These are phyloP conservation scores for Macaca mulatta DNA, from an alignment of 2,113 vertebrate species.

Conservation along the genomic window DNA sequence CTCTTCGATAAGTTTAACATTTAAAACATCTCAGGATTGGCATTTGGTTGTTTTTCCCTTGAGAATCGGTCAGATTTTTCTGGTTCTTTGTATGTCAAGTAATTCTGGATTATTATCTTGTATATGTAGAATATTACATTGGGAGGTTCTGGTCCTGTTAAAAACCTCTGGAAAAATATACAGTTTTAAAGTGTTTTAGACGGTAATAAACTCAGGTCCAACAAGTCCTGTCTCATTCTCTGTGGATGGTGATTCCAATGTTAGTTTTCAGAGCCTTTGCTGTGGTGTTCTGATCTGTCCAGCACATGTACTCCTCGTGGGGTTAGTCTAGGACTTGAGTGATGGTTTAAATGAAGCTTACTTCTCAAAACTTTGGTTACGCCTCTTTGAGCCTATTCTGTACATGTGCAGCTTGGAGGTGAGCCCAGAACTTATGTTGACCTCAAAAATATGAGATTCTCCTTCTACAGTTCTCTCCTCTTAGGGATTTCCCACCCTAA, in stretches of 20 bases:
- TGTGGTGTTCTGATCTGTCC: background rate
- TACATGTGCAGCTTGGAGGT: background rate
- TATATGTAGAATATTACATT: background rate
- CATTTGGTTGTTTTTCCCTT: background rate
- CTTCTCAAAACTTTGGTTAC: background rate
- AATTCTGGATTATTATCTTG: background rate
- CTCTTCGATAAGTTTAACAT: conserved; percentile 26
- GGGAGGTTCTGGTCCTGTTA: background rate
- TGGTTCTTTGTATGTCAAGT: background rate
- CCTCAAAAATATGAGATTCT: background rate
- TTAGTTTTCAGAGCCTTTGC: background rate
- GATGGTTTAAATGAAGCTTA: background rate
- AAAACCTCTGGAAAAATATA: background rate
- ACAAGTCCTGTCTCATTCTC: background rate
- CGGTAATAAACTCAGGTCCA: background rate
- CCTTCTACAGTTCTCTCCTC: background rate
- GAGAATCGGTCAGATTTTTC: background rate
- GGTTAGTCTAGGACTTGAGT: background rate
- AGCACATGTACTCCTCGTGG: background rate
- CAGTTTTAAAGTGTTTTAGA: background rate
- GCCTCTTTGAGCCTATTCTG: background rate
- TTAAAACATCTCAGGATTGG: conserved; percentile 1
- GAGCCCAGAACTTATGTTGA: background rate
- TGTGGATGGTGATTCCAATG: background rate
- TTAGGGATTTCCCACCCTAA: background rate